Percentiles rank a stretch among this genome's conserved stretches.
phyloP scores from a whole-genome alignment of 2,797 vertebrate species.

The Chiroxiphia lanceolata region DNA sequence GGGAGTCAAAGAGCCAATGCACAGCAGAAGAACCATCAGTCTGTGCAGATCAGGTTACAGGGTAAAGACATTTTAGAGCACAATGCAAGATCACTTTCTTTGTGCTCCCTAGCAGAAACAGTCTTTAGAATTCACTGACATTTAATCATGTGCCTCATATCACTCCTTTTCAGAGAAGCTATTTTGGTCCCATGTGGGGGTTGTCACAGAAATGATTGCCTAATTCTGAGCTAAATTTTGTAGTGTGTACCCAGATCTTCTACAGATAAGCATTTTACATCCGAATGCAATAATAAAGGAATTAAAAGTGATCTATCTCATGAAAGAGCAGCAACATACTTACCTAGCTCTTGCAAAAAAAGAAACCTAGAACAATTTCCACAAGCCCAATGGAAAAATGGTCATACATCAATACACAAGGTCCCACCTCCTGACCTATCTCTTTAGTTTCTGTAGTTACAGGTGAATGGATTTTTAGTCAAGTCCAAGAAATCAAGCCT shows the following conservation, averaged over 20 bases:
- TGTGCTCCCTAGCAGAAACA: constrained; percentile 57
- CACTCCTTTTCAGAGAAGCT: constrained; percentile 59
- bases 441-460: neutral
- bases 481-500: neutral
- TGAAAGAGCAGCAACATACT: neutral
- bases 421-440: neutral
- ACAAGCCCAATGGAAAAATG: neutral
- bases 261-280: constrained; percentile 15
- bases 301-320: neutral
- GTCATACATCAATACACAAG: neutral
- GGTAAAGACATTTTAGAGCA: constrained; percentile 34
- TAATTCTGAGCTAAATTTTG: constrained; percentile 60
- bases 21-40: neutral
- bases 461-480: neutral
- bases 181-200: constrained; percentile 59
- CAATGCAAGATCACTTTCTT: constrained; percentile 56
- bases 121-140: constrained; percentile 66
- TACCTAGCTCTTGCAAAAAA: neutral
- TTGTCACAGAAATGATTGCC: constrained; percentile 54
- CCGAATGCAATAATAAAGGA: neutral
- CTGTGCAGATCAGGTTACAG: constrained; percentile 1
- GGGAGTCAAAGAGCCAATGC: neutral
- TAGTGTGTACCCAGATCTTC: constrained; percentile 23
- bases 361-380: neutral
- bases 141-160: constrained; percentile 68